Evolutionary conservation across 2,797 vertebrate genomes (phyloP).

Genomic region (Hydrolagus colliei): DNA sequence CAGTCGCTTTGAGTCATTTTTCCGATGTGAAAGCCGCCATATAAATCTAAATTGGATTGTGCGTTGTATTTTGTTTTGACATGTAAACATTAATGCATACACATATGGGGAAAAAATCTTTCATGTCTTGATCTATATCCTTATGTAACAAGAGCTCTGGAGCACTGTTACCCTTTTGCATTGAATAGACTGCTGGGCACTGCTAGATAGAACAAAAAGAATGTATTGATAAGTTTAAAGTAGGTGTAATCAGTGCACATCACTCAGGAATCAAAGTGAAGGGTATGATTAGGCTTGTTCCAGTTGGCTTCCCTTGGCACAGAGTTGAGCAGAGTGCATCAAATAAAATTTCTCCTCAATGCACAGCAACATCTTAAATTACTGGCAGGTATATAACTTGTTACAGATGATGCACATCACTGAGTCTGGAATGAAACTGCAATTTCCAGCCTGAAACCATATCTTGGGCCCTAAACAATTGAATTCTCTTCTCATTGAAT

Average conservation of each 20-base stretch:
- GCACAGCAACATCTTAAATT: background rate
- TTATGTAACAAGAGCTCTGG: too few species aligned
- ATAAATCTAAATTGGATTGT: too few species aligned
- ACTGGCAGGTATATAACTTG: background rate
- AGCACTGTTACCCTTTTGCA: background rate
- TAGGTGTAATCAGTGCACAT: background rate
- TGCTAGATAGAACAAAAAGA: background rate
- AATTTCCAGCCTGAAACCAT: background rate
- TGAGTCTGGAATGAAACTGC: background rate
- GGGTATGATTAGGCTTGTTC: background rate
- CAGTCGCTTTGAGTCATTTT: too few species aligned
- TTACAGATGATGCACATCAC: background rate
- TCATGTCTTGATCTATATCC: too few species aligned
- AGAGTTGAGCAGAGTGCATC: background rate
- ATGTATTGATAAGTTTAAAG: background rate
- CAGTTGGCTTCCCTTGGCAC: background rate
- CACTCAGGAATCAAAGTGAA: background rate
- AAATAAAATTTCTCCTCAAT: background rate
- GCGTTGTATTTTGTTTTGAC: too few species aligned
- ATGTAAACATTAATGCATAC: too few species aligned
- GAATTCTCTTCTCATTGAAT: too few species aligned
- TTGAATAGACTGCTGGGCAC: background rate
- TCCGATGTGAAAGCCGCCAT: too few species aligned
- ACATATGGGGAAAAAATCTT: too few species aligned
- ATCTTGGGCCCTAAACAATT: background rate